Evolutionary conservation across 2,797 vertebrate genomes (phyloP).

Genomic region (Syngnathus rostellatus): DNA sequence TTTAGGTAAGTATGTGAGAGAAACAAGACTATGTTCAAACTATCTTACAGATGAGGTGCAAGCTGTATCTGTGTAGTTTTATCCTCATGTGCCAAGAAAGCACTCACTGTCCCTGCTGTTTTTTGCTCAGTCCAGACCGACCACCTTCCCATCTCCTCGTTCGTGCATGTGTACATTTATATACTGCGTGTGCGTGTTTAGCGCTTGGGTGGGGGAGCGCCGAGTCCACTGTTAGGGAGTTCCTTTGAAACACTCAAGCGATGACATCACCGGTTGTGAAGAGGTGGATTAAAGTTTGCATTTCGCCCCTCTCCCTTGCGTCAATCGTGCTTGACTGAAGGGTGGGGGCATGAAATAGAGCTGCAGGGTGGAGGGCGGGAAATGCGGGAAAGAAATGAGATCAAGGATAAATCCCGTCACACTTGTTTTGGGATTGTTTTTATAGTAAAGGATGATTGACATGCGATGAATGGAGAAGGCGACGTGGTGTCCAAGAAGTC

Average conservation of each 20-base stretch:
- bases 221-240: slow-evolving; percentile 60
- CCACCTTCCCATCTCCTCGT: slow-evolving; percentile 68
- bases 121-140: slow-evolving; percentile 51
- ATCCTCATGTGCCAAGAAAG: slow-evolving; percentile 36
- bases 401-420: slow-evolving; percentile 17
- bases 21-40: slow-evolving; percentile 14
- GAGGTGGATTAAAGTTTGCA: slow-evolving; percentile 48
- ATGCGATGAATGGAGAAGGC: not conserved
- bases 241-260: slow-evolving; percentile 58
- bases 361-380: slow-evolving; percentile 8
- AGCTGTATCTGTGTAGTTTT: slow-evolving; percentile 29
- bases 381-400: slow-evolving; percentile 12
- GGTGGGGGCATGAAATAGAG: slow-evolving; percentile 2
- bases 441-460: slow-evolving; percentile 10
- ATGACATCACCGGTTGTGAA: slow-evolving; percentile 61
- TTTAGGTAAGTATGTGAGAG: slow-evolving; percentile 72
- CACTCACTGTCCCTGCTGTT: slow-evolving; percentile 52
- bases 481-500: not conserved
- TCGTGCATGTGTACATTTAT: slow-evolving; percentile 20
- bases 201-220: slow-evolving; percentile 40
- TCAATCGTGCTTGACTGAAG: slow-evolving; percentile 16
- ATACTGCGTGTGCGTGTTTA: slow-evolving; percentile 21
- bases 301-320: slow-evolving; percentile 38
- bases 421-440: slow-evolving; percentile 22
- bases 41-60: slow-evolving; percentile 19